Conservation (phyloP, 2,797 vertebrate genomes). For the Myripristis murdjan region DNA sequence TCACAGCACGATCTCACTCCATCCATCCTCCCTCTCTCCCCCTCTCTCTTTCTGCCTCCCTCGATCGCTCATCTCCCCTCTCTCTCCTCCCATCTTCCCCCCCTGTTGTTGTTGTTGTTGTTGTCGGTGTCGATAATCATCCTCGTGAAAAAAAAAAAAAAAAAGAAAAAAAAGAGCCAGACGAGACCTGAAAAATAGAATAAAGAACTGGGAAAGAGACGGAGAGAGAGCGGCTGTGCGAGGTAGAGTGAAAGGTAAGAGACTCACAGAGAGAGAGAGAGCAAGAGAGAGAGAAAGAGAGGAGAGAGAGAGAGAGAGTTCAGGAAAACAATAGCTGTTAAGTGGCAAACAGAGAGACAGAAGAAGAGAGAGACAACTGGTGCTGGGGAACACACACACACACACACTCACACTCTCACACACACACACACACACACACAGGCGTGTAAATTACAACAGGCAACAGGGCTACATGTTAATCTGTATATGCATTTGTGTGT, state of each 20-base stretch:
- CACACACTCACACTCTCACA: background rate
- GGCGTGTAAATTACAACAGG: background rate
- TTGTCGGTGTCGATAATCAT: constrained; percentile 73
- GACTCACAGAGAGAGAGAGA: no score
- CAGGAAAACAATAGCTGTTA: no score
- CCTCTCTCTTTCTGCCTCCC: constrained; percentile 13
- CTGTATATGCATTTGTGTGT: no score
- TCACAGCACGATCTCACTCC: constrained; percentile 49
- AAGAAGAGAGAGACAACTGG: constrained; percentile 34
- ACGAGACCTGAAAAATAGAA: constrained; percentile 19
- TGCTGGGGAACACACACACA: constrained; percentile 15
- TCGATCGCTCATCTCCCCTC: constrained; percentile 31
- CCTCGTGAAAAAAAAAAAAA: constrained; percentile 65
- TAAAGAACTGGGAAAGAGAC: background rate
- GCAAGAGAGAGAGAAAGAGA: background rate
- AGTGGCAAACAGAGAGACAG: background rate
- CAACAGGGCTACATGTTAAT: background rate
- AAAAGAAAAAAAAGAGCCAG: constrained; percentile 19
- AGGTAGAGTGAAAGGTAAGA: background rate
- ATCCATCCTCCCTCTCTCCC: constrained; percentile 10
- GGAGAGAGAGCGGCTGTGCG: background rate
- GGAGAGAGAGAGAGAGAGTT: background rate
- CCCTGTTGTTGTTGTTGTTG: constrained; percentile 48
- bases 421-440: constrained; percentile 11
- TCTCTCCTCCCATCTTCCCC: constrained; percentile 71